Evolutionary conservation across 2,797 vertebrate species (phyloP).

Genomic region (Pogonophryne albipinna): DNA sequence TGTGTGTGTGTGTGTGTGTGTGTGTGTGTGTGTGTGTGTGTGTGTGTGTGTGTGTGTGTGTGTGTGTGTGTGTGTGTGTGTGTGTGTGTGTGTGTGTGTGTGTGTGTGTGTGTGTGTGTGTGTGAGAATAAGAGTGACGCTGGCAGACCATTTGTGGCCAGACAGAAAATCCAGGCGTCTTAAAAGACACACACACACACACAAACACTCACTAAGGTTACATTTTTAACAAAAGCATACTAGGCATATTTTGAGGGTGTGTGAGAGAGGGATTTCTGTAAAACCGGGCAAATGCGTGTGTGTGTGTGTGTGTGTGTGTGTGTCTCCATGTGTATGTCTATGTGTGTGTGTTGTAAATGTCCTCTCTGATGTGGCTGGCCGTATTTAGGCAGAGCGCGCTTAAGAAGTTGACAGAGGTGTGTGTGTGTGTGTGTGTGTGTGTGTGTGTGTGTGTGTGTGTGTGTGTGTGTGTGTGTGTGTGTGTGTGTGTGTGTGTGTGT

Average conservation of each 20-base stretch:
- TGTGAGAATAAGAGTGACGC: constrained; percentile 28
- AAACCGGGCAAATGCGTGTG: constrained; percentile 34
- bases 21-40: constrained; percentile 15
- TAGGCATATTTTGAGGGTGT: constrained; percentile 65
- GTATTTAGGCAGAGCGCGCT: constrained; percentile 69
- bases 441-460: constrained; percentile 30
- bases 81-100: no score
- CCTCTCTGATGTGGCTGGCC: constrained; percentile 73
- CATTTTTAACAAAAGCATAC: constrained; percentile 74
- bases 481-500: constrained; percentile 26
- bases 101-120: constrained; percentile 12
- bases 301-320: constrained; percentile 40
- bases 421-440: constrained; percentile 19
- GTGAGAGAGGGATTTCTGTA: constrained; percentile 56
- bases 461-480: constrained; percentile 26
- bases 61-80: no score
- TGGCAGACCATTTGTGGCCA: constrained; percentile 48
- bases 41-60: no score
- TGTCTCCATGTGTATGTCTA: constrained; percentile 30
- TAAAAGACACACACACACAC: constrained; percentile 10
- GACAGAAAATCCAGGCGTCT: constrained; percentile 32
- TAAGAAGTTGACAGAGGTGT: constrained; percentile 68
- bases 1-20: no score
- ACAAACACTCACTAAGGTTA: constrained; percentile 15
- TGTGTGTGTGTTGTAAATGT: constrained; percentile 69